Evolutionary conservation across 1,140 invertebrate genomes (phyloP).

Genomic region (Apis laboriosa): DNA sequence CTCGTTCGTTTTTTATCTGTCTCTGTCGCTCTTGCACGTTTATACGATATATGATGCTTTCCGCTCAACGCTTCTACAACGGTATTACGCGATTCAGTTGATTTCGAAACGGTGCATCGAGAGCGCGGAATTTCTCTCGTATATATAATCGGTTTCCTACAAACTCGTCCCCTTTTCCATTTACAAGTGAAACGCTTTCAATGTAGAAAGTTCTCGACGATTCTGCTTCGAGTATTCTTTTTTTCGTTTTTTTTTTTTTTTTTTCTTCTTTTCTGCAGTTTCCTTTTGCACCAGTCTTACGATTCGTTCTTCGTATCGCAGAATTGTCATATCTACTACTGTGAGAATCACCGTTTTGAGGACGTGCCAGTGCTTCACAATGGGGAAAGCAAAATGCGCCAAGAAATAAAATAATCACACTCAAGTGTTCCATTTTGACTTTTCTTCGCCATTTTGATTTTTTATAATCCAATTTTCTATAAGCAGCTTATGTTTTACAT

Average conservation of each 20-base stretch:
- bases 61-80: slow-evolving; percentile 5
- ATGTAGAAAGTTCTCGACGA: slow-evolving; percentile 49
- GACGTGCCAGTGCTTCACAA: slow-evolving; percentile 4
- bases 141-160: slow-evolving; percentile 33
- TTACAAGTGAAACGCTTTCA: slow-evolving; percentile 46
- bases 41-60: slow-evolving; percentile 18
- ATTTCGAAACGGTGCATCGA: slow-evolving; percentile 35
- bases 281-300: not conserved
- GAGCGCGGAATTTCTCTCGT: slow-evolving; percentile 41
- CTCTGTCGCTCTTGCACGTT: not conserved
- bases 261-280: not conserved
- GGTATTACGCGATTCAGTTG: slow-evolving; percentile 48
- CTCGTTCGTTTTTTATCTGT: not conserved
- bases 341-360: slow-evolving; percentile 26
- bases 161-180: slow-evolving; percentile 17
- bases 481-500: not conserved
- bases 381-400: slow-evolving; percentile 3
- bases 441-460: not conserved
- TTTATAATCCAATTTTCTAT: too few species aligned
- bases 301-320: not conserved
- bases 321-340: not conserved
- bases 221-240: not conserved
- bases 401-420: not conserved
- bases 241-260: not conserved
- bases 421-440: not conserved